A percentile compares a stretch with the other conserved stretches of the same genome.
phyloP scores from a whole-genome alignment of 2,113 vertebrate species.

The Trogon surrucura region DNA sequence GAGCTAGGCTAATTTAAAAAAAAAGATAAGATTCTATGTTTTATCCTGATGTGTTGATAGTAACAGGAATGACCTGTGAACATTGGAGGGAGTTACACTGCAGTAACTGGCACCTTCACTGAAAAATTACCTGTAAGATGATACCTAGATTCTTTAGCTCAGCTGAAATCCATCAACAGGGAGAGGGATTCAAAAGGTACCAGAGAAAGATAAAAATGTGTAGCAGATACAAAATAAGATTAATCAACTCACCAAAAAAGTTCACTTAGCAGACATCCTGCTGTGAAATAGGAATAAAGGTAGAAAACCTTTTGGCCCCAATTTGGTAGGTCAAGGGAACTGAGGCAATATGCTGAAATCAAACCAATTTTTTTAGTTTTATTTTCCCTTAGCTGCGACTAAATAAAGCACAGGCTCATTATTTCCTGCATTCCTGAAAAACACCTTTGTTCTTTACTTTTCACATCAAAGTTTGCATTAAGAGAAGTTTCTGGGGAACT shows the following conservation, averaged over 20 bases:
- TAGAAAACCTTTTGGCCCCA: neutral
- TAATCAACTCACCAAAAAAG: neutral
- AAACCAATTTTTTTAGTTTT: neutral
- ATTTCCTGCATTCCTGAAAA: neutral
- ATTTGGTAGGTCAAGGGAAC: accelerated
- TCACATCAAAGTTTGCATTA: neutral
- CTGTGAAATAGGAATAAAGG: neutral
- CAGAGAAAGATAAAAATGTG: neutral
- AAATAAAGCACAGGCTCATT: neutral
- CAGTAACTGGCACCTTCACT: neutral
- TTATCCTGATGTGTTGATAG: neutral
- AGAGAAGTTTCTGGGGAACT: neutral
- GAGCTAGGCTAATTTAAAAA: neutral
- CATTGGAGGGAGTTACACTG: neutral
- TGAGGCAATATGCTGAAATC: neutral
- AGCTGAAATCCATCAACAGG: neutral
- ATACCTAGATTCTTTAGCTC: neutral
- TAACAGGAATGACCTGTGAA: neutral
- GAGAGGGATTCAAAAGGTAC: neutral
- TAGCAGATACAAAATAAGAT: neutral
- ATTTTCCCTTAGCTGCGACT: neutral
- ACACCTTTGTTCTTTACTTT: neutral
- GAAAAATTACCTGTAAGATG: neutral
- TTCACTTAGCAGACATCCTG: neutral
- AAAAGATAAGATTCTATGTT: neutral